Percentiles rank a stretch among this genome's conserved stretches.
Evolutionary conservation across 2,797 vertebrate species (phyloP).

Genomic region (Dendrocincla fuliginosa): DNA sequence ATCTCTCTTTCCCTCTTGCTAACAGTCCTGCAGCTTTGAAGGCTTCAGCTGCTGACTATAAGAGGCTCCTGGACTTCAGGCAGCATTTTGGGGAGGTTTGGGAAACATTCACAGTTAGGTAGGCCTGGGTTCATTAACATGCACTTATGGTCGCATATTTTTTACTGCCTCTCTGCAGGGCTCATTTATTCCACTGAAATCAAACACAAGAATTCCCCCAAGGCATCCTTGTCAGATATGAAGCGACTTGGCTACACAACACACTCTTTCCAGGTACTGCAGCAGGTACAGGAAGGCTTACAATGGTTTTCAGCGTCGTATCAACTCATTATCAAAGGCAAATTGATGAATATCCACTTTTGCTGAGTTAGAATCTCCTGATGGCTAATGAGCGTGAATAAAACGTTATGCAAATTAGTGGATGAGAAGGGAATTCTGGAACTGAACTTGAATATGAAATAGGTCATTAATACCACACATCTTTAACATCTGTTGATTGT

Average conservation of each 20-base stretch:
- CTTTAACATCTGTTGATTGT: constrained; percentile 46
- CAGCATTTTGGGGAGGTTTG: neutral
- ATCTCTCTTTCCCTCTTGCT: neutral
- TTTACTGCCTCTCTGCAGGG: constrained; percentile 52
- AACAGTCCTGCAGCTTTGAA: neutral
- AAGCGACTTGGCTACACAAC: neutral
- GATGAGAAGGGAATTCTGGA: constrained; percentile 41
- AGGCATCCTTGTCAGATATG: constrained; percentile 17
- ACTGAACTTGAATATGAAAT: constrained; percentile 50
- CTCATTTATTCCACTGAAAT: constrained; percentile 61
- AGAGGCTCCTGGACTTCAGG: neutral
- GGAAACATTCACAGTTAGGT: neutral
- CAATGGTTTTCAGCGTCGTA: neutral
- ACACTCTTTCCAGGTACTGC: constrained; percentile 10
- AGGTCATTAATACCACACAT: constrained; percentile 9
- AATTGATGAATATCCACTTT: constrained; percentile 53
- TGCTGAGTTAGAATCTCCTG: constrained; percentile 45
- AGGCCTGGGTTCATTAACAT: constrained; percentile 17
- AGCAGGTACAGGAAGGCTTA: constrained; percentile 20
- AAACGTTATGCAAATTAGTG: constrained; percentile 23
- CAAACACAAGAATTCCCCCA: constrained; percentile 43
- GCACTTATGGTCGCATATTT: neutral
- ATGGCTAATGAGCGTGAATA: constrained; percentile 28
- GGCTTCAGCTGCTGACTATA: neutral
- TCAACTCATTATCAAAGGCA: constrained; percentile 47